Conservation (phyloP, 2,797 vertebrate species). For the Otolemur crassicaudatus region DNA sequence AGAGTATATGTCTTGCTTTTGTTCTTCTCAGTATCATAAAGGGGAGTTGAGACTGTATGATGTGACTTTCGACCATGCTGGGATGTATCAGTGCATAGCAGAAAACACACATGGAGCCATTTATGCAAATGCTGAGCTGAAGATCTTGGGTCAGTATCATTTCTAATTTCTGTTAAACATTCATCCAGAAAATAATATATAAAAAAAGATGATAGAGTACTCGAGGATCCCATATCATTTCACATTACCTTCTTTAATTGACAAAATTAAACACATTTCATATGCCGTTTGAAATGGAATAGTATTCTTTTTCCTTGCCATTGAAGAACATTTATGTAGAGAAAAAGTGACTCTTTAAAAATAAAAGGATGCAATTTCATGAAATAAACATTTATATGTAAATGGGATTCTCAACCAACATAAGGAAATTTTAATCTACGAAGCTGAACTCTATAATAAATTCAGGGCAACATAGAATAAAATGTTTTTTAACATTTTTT, state of each 20-base stretch:
- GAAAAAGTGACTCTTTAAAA: not conserved
- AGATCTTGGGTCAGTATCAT: constrained; percentile 93
- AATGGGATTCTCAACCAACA: too few relatives aligned
- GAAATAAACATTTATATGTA: not conserved
- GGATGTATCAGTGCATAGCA: constrained; percentile 98
- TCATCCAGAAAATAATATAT: not conserved
- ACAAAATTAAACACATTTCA: constrained; percentile 50
- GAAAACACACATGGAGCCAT: constrained; percentile 94
- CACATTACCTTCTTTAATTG: constrained; percentile 30
- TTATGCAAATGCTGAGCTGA: constrained; percentile 95
- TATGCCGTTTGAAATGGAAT: not conserved
- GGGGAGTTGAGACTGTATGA: constrained; percentile 91
- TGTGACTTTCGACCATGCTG: constrained; percentile 93
- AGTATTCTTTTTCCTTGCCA: not conserved
- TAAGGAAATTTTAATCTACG: not conserved
- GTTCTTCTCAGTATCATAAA: constrained; percentile 89
- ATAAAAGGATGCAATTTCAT: not conserved
- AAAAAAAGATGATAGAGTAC: not conserved
- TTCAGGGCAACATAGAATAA: not conserved
- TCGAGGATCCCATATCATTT: not conserved
- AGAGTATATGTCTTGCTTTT: constrained; percentile 62
- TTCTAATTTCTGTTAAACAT: constrained; percentile 49
- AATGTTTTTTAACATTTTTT: not conserved
- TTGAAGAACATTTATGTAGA: not conserved
- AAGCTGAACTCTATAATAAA: not conserved